Percentiles rank a stretch among this genome's conserved stretches.
phyloP scores from a whole-genome alignment of 2,797 vertebrate species.

The Notamacropus eugenii region DNA sequence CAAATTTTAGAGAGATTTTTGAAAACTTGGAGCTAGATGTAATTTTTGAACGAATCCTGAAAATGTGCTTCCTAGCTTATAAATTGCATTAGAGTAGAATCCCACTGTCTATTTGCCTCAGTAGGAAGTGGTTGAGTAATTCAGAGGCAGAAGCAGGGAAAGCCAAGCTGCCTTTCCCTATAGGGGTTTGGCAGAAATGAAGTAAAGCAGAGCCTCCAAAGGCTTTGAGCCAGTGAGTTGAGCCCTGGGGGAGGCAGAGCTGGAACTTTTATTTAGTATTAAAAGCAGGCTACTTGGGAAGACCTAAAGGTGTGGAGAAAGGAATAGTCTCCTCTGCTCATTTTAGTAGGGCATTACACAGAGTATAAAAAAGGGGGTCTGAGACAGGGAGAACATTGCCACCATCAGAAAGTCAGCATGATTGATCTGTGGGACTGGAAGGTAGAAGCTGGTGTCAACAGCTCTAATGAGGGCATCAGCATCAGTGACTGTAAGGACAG shows the following conservation, averaged over 20 bases:
- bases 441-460: not conserved
- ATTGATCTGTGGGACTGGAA: not conserved
- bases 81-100: slow-evolving; percentile 34
- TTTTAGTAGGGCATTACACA: not conserved
- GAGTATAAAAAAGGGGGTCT: not conserved
- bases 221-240: not conserved
- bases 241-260: not conserved
- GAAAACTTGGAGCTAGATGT: slow-evolving; percentile 13
- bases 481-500: not conserved
- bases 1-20: not conserved
- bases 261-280: not conserved
- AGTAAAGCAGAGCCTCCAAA: not conserved
- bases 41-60: slow-evolving; percentile 33
- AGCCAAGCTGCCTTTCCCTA: not conserved
- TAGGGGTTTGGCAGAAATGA: not conserved
- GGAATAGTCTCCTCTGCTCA: not conserved
- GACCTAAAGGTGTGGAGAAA: not conserved
- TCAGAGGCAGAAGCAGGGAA: not conserved
- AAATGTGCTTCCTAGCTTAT: slow-evolving; percentile 30
- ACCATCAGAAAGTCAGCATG: not conserved
- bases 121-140: slow-evolving; percentile 21
- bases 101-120: slow-evolving; percentile 13
- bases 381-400: not conserved
- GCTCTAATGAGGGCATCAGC: not conserved
- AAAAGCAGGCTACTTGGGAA: not conserved